Conservation (phyloP, 2,113 vertebrate genomes). For the Daubentonia madagascariensis region DNA sequence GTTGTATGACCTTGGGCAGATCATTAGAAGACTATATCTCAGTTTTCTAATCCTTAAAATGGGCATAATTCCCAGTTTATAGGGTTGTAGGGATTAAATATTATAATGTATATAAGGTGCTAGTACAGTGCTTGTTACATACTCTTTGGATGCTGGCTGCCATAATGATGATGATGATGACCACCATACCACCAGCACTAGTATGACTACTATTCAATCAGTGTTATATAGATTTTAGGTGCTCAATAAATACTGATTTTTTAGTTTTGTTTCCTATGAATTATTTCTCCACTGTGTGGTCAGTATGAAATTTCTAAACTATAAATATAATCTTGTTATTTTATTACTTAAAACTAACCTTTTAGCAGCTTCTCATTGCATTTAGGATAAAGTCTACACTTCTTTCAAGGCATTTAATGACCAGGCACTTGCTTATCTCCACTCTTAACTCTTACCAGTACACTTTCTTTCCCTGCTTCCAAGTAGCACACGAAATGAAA, state of each 20-base stretch:
- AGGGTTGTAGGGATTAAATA: not conserved
- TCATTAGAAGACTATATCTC: not conserved
- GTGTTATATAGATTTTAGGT: not conserved
- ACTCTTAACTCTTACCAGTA: not conserved
- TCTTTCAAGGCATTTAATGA: not conserved
- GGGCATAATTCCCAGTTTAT: not conserved
- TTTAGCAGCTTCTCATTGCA: constrained; percentile 6
- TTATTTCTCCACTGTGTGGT: not conserved
- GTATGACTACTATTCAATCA: not conserved
- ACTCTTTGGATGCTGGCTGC: not conserved
- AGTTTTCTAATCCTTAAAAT: constrained; percentile 45
- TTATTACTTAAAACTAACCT: constrained; percentile 28
- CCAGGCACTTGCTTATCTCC: not conserved
- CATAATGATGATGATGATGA: not conserved
- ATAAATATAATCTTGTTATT: not conserved
- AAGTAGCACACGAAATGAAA: constrained; percentile 7
- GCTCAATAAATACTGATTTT: not conserved
- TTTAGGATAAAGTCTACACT: constrained; percentile 25
- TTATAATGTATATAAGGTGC: not conserved
- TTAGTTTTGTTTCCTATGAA: not conserved
- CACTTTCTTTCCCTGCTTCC: not conserved
- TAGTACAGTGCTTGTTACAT: not conserved
- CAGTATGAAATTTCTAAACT: constrained; percentile 23
- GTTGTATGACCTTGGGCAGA: not conserved
- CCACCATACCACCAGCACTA: not conserved